Percentiles rank a stretch among this genome's conserved stretches.
Conservation (phyloP, 2,797 vertebrate genomes). For the Bovichtus variegatus region DNA sequence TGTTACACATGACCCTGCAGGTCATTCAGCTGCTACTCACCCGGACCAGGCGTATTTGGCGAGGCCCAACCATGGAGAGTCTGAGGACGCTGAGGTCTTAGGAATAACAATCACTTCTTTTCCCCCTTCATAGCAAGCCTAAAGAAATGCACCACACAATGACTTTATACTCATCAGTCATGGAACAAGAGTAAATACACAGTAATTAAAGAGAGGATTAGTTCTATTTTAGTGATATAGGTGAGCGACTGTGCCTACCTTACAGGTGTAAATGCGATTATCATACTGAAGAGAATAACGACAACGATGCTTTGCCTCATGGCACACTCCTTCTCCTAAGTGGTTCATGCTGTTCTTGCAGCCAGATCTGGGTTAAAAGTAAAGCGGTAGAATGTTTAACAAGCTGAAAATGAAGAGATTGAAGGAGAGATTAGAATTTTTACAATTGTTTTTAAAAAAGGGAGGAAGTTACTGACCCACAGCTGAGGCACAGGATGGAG, state of each 20-base stretch:
- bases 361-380: constrained; percentile 85
- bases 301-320: constrained; percentile 94
- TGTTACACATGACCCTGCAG: neutral
- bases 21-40: constrained; percentile 84
- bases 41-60: constrained; percentile 99
- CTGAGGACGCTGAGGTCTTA: constrained; percentile 98
- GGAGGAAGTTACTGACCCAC: constrained; percentile 88
- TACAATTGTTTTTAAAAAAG: neutral
- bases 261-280: constrained; percentile 97
- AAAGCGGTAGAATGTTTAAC: neutral
- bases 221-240: neutral
- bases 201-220: neutral
- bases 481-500: constrained; percentile 95
- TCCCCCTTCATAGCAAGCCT: constrained; percentile 98
- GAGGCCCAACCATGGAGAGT: constrained; percentile 98
- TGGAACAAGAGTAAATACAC: neutral
- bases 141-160: constrained; percentile 27
- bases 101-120: constrained; percentile 97
- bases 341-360: constrained; percentile 99
- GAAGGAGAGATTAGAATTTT: neutral
- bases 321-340: constrained; percentile 90
- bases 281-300: constrained; percentile 95
- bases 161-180: neutral
- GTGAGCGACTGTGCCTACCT: constrained; percentile 84
- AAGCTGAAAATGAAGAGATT: neutral